Evolutionary conservation across 2,797 vertebrate species (phyloP), one percentile per base, ranked within the genome.

Genomic region (Delichon dasypus): DNA sequence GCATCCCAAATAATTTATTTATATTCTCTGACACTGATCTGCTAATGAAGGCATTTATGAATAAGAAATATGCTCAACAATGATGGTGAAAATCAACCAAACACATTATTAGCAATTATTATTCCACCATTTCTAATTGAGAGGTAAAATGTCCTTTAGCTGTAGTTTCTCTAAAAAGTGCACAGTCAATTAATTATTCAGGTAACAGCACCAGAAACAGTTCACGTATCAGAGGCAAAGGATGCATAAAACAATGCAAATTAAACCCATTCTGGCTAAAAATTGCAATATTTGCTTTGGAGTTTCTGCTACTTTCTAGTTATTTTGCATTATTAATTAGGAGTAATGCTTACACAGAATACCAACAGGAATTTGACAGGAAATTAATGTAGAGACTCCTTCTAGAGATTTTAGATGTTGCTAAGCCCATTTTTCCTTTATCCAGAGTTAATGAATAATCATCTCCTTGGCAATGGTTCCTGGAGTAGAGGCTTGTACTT

Each of bases 371-470:
- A 66, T 95, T 76, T 93, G 86, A 95, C 72, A 94, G 93, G 86
- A 95, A 95, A 93, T 96, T 83, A 91, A 95, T 36, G 22, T n/a
- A 54, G 61, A 81, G 70, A 86, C 75, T 88, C 29, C 48, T 91
- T 65, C 60, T 64, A 61, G 90, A 95, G 95, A 96, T 60, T 50
- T 80, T 60, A 76, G 42, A 67, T 86, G 67, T 88, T 92, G 86
- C 68, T 88, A 89, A 92, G 44, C 60, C 78, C 75, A 76, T 95
- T 96, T 94, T 92, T 91, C 58, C 86, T 94, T n/a, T 89, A 84
- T 64, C 66, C 71, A 38, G 50, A 94, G 85, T 95, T 97, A 96
- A 97, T 96, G 88, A 96, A 94, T 91, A 95, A 94, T 90, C 90
- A 95, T 89, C 82, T 95, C 87, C 68, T 85, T 96, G 95, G 91